phyloP scores from a whole-genome alignment of 2,797 vertebrate species.

The Phoebastria nigripes region DNA sequence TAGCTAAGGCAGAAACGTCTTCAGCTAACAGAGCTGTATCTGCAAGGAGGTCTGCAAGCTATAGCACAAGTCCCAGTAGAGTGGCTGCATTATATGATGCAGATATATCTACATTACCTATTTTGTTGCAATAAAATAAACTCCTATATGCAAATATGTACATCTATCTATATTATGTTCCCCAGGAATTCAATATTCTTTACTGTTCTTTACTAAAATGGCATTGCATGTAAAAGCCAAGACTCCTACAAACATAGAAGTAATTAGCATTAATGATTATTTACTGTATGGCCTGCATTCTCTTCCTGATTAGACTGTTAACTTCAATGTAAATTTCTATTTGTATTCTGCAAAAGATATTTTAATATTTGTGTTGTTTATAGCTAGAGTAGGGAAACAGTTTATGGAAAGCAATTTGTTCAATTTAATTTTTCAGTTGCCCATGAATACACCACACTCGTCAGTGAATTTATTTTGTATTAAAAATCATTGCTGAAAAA shows the following conservation, averaged over 20 bases:
- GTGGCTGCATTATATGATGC: rapidly evolving
- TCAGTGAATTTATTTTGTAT: neutral
- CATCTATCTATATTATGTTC: neutral
- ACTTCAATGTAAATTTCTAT: neutral
- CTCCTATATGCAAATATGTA: neutral
- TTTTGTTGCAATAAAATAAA: neutral
- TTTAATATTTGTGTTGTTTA: neutral
- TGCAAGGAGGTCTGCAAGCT: neutral
- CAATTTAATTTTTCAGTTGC: neutral
- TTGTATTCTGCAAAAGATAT: neutral
- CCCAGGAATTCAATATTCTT: neutral
- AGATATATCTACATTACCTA: neutral
- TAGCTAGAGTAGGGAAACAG: neutral
- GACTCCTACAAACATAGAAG: neutral
- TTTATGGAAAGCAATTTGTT: conserved; percentile 6
- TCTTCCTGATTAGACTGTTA: neutral
- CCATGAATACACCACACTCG: neutral
- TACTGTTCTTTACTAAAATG: neutral
- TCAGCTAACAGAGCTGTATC: neutral
- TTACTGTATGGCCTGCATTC: neutral
- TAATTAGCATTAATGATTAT: neutral
- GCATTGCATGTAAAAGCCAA: neutral
- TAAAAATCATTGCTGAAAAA: neutral
- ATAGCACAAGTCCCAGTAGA: neutral
- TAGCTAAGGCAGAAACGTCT: neutral